These are phyloP conservation scores for Amazona guildingii DNA, from an alignment of 2,113 vertebrate genomes.

Conservation along the genomic window DNA sequence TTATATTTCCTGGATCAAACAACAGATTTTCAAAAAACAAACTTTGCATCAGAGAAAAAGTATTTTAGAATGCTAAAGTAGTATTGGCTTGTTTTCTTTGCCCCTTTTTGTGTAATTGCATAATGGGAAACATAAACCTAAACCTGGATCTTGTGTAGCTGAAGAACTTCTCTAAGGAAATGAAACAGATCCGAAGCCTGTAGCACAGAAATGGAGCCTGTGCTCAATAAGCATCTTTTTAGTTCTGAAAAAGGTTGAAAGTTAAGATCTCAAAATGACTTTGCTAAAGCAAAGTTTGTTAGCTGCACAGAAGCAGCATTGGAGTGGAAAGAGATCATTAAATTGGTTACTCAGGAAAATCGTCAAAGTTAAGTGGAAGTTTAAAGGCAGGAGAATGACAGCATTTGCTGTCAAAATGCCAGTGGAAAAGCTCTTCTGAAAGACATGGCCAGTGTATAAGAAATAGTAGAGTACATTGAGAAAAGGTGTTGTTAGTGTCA, in stretches of 20 bases:
- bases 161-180: not conserved
- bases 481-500: not conserved
- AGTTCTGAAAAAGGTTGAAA: not conserved
- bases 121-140: not conserved
- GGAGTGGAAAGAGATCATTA: not conserved
- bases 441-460: not conserved
- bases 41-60: not conserved
- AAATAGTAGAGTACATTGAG: not conserved
- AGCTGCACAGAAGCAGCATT: not conserved
- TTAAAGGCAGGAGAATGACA: not conserved
- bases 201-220: not conserved
- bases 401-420: not conserved
- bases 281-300: not conserved
- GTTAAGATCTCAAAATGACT: not conserved
- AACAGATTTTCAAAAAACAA: not conserved
- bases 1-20: not conserved
- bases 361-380: not conserved
- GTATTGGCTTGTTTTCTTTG: not conserved
- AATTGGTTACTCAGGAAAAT: not conserved
- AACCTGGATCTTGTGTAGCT: not conserved
- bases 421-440: not conserved
- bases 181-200: not conserved
- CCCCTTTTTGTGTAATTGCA: not conserved
- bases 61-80: not conserved
- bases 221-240: not conserved